Percentiles rank a stretch among this genome's conserved stretches.
Conservation (phyloP, 2,797 vertebrate genomes). For the Sebastes minor region DNA sequence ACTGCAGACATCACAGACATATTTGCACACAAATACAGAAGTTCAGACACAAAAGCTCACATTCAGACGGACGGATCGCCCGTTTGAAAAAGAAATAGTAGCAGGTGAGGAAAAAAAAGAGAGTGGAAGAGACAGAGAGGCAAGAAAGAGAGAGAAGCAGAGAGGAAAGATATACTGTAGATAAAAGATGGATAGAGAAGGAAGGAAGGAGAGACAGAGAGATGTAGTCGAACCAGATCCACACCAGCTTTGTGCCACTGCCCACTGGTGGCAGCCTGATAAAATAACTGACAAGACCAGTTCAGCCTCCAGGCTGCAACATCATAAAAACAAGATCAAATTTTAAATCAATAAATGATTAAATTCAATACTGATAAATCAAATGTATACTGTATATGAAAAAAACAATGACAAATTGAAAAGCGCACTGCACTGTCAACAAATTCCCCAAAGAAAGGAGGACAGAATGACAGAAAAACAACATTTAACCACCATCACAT, state of each 20-base stretch:
- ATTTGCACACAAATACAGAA: constrained; percentile 23
- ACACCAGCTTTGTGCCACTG: constrained; percentile 84
- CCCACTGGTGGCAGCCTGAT: constrained; percentile 85
- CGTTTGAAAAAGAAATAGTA: constrained; percentile 23
- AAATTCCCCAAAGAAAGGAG: not conserved
- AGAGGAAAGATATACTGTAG: not conserved
- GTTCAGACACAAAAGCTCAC: constrained; percentile 13
- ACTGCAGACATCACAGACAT: constrained; percentile 32
- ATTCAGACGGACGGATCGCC: constrained; percentile 33
- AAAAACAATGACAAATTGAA: not conserved
- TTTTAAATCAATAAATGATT: not conserved
- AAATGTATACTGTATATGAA: not conserved
- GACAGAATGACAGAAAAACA: not conserved
- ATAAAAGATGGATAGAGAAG: constrained; percentile 17
- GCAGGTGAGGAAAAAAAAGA: not conserved
- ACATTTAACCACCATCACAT: not conserved
- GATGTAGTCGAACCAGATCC: constrained; percentile 39
- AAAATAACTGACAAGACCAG: constrained; percentile 78
- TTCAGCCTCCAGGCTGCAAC: constrained; percentile 19
- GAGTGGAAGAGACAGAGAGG: not conserved
- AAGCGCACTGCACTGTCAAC: not conserved
- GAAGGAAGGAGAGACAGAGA: constrained; percentile 37
- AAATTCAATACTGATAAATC: not conserved
- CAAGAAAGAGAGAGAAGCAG: not conserved
- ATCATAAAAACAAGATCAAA: not conserved